A percentile compares a stretch with the other conserved stretches of the same genome.
Evolutionary conservation across 2,113 vertebrate species (phyloP).

Genomic region (Rafetus swinhoei): DNA sequence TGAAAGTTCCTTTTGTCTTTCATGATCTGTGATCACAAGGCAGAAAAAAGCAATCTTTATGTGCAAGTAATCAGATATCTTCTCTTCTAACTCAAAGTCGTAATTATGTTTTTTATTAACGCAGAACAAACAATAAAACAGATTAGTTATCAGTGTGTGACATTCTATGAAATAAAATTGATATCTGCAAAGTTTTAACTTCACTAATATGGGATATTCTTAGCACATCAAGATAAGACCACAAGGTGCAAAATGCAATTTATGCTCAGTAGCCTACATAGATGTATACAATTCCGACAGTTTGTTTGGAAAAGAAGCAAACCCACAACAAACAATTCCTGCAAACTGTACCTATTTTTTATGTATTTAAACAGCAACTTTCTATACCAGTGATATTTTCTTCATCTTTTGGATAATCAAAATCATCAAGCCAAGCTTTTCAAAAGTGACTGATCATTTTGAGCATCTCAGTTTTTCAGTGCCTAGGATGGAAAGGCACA

Average conservation of each 20-base stretch:
- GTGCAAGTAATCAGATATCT: constrained; percentile 47
- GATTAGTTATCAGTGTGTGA: constrained; percentile 63
- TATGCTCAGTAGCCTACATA: constrained; percentile 6
- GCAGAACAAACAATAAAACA: constrained; percentile 62
- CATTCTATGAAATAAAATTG: constrained; percentile 39
- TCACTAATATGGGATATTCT: constrained; percentile 24
- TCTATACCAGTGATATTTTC: background rate
- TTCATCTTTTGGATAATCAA: background rate
- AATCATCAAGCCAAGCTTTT: background rate
- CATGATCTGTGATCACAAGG: constrained; percentile 54
- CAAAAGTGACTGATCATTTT: background rate
- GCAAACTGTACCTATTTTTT: background rate
- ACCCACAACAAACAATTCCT: constrained; percentile 44
- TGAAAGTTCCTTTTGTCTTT: constrained; percentile 58
- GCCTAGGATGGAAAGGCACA: background rate
- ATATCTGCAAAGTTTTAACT: constrained; percentile 46
- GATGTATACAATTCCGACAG: constrained; percentile 33
- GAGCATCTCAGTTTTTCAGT: background rate
- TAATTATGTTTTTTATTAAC: constrained; percentile 72
- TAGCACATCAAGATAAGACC: constrained; percentile 40
- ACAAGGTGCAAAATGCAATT: constrained; percentile 51
- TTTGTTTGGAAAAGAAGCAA: constrained; percentile 45
- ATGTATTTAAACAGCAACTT: background rate
- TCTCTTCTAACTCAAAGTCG: constrained; percentile 70
- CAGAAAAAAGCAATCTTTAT: constrained; percentile 46